These are phyloP conservation scores for Drosophila yakuba DNA, from an alignment of 1,140 invertebrate species.

Conservation along the genomic window DNA sequence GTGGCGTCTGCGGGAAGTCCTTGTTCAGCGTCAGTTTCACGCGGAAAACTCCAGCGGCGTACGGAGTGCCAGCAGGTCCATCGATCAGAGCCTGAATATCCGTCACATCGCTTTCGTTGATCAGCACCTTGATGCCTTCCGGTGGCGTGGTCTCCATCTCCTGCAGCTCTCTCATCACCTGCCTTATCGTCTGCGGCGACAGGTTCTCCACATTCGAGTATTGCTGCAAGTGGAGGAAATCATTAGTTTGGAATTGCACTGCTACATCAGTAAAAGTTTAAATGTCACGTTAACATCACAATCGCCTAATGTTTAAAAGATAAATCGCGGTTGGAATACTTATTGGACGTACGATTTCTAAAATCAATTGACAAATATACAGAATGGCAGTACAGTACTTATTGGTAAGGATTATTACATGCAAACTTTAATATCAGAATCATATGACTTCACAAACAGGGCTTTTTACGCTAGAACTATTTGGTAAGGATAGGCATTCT, in stretches of 20 bases:
- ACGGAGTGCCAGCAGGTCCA: conserved; percentile 95
- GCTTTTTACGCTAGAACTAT: too few species aligned
- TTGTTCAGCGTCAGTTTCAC: conserved; percentile 96
- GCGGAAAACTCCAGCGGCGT: conserved; percentile 93
- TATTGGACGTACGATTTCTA: neutral
- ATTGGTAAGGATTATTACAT: neutral
- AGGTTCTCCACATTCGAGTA: conserved; percentile 96
- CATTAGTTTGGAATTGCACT: conserved; percentile 4
- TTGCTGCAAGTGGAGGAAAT: conserved; percentile 79
- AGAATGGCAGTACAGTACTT: neutral
- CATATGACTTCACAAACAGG: too few species aligned
- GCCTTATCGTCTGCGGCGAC: conserved; percentile 95
- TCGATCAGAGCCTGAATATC: conserved; percentile 96
- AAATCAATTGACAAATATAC: neutral
- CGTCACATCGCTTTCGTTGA: conserved; percentile 96
- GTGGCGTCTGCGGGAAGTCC: conserved; percentile 96
- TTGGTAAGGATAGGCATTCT: too few species aligned
- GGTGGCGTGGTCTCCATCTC: conserved; percentile 91
- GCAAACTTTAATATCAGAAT: too few species aligned
- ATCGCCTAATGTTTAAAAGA: too few species aligned
- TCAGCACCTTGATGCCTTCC: conserved; percentile 94
- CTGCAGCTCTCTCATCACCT: conserved; percentile 93
- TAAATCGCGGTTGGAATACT: too few species aligned
- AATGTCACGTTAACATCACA: neutral
- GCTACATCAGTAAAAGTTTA: neutral